Conservation (phyloP, 2,113 vertebrate genomes). For the Limanda limanda region DNA sequence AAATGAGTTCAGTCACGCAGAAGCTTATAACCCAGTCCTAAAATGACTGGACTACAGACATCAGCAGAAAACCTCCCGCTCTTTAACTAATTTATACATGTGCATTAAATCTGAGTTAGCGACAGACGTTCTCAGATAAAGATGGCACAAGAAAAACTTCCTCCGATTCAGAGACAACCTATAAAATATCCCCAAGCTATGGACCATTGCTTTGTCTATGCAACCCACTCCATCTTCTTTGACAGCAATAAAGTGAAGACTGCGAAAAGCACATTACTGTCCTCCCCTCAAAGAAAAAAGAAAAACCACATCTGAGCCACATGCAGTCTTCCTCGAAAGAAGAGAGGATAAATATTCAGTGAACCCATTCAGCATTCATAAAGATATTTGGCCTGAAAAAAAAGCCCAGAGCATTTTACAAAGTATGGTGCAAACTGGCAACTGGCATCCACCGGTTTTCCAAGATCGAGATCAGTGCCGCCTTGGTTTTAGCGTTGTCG, state of each 20-base stretch:
- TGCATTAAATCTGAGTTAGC: slow-evolving; percentile 8
- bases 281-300: slow-evolving; percentile 27
- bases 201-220: slow-evolving; percentile 56
- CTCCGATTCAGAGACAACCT: slow-evolving; percentile 41
- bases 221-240: slow-evolving; percentile 70
- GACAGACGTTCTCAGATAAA: slow-evolving; percentile 11
- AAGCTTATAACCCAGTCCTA: too few species aligned
- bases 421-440: neutral
- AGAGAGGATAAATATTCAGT: slow-evolving; percentile 45
- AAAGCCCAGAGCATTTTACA: slow-evolving; percentile 27
- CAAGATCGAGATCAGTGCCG: neutral
- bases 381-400: slow-evolving; percentile 44
- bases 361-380: slow-evolving; percentile 58
- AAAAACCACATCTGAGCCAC: slow-evolving; percentile 55
- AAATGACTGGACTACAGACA: too few species aligned
- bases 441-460: neutral
- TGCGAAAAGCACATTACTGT: slow-evolving; percentile 69
- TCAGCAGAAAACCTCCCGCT: neutral
- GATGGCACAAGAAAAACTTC: slow-evolving; percentile 19
- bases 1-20: too few species aligned
- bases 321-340: slow-evolving; percentile 52
- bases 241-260: slow-evolving; percentile 69
- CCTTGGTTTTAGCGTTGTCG: slow-evolving; percentile 41
- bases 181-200: slow-evolving; percentile 58
- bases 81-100: slow-evolving; percentile 6